Percentiles rank a stretch among this genome's conserved stretches.
Conservation (phyloP, 2,797 vertebrate species). For the Sphenodon punctatus region DNA sequence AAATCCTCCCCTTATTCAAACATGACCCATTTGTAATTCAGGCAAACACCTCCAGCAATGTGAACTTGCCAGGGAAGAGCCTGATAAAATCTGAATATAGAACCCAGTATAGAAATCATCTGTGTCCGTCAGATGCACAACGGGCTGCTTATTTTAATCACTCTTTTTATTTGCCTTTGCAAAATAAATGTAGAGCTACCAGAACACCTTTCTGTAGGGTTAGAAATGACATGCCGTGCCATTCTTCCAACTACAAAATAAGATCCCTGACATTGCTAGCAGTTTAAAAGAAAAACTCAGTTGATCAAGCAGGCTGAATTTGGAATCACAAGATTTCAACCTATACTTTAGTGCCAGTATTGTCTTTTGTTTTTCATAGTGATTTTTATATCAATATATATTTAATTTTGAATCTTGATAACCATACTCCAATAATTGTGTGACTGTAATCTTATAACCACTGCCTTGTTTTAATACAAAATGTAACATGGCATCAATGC, state of each 20-base stretch:
- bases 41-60: not conserved
- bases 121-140: not conserved
- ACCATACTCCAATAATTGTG: constrained; percentile 8
- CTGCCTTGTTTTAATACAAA: constrained; percentile 7
- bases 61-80: not conserved
- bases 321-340: not conserved
- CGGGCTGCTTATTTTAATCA: not conserved
- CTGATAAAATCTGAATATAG: not conserved
- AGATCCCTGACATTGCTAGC: not conserved
- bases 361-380: constrained; percentile 20
- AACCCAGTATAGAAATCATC: no score
- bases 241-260: not conserved
- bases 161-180: not conserved
- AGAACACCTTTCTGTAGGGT: not conserved
- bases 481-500: constrained; percentile 40
- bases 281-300: not conserved
- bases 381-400: constrained; percentile 18
- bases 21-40: not conserved
- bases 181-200: constrained; percentile 4
- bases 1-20: not conserved
- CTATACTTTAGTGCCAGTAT: constrained; percentile 6
- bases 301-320: not conserved
- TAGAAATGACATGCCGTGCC: not conserved
- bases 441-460: constrained; percentile 33
- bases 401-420: constrained; percentile 28